Conservation (phyloP, 2,888 invertebrate species). For the Apantesis nais region DNA sequence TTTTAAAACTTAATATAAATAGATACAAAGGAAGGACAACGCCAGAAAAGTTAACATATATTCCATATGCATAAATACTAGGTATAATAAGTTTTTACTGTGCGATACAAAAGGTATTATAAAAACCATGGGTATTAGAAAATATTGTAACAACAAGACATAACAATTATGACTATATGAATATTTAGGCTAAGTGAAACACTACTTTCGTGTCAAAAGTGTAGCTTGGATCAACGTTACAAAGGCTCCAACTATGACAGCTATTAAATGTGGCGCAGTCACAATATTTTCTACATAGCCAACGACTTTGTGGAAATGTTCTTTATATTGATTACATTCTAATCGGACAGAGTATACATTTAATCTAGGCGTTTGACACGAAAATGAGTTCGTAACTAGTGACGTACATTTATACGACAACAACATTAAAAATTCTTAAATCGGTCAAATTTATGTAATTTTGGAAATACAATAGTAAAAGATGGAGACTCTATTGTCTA, state of each 20-base stretch:
- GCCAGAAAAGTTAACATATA: slow-evolving; percentile 33
- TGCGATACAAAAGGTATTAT: slow-evolving; percentile 31
- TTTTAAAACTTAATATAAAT: slow-evolving; percentile 44
- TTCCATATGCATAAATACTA: slow-evolving; percentile 41
- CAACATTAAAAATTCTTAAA: slow-evolving; percentile 1
- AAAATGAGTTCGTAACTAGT: slow-evolving; percentile 7
- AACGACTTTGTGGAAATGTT: not conserved
- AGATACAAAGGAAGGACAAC: slow-evolving; percentile 25
- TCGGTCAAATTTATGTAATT: not conserved
- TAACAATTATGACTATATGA: slow-evolving; percentile 4
- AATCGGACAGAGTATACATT: slow-evolving; percentile 3
- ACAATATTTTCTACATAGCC: slow-evolving; percentile 14
- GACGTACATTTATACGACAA: not conserved
- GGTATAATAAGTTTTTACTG: slow-evolving; percentile 45
- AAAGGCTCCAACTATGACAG: not conserved
- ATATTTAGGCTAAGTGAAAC: not conserved
- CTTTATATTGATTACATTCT: slow-evolving; percentile 11
- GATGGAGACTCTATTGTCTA: not conserved
- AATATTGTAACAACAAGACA: slow-evolving; percentile 23
- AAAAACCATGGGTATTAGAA: slow-evolving; percentile 25
- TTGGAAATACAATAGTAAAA: not conserved
- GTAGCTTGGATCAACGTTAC: not conserved
- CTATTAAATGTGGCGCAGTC: not conserved
- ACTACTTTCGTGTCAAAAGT: not conserved
- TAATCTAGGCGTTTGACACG: not conserved